Conservation (phyloP, 2,888 invertebrate species). For the Pocota personata region DNA sequence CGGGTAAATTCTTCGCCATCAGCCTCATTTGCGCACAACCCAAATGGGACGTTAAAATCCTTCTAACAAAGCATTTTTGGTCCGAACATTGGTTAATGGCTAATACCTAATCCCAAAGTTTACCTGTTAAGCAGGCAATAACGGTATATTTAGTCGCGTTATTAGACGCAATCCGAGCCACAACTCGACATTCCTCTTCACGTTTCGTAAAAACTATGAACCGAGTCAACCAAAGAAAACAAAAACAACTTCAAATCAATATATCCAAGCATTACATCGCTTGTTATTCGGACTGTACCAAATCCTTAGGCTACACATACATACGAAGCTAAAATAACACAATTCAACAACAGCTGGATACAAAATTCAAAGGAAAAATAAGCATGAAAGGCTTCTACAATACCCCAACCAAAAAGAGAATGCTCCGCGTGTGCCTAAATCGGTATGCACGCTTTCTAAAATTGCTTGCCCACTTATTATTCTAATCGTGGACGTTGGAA, state of each 20-base stretch:
- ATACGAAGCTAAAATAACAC: too few species aligned
- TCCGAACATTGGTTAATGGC: too few species aligned
- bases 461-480: slow-evolving; percentile 63
- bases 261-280: background rate
- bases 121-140: too few species aligned
- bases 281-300: background rate
- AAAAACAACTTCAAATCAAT: background rate
- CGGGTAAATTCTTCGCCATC: too few species aligned
- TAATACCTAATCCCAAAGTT: too few species aligned
- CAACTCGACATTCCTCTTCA: too few species aligned
- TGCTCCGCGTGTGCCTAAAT: slow-evolving; percentile 12
- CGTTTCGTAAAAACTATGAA: background rate
- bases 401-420: background rate
- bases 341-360: background rate
- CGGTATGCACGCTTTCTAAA: slow-evolving; percentile 8
- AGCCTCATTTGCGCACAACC: too few species aligned
- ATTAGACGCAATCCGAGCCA: too few species aligned
- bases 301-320: background rate
- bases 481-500: slow-evolving; percentile 67
- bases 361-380: slow-evolving; percentile 1
- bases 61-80: too few species aligned
- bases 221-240: background rate
- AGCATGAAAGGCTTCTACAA: background rate
- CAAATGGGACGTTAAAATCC: too few species aligned
- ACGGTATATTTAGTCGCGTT: too few species aligned